Evolutionary conservation across 2,113 vertebrate genomes (phyloP).

Genomic region (Reinhardtius hippoglossoides): DNA sequence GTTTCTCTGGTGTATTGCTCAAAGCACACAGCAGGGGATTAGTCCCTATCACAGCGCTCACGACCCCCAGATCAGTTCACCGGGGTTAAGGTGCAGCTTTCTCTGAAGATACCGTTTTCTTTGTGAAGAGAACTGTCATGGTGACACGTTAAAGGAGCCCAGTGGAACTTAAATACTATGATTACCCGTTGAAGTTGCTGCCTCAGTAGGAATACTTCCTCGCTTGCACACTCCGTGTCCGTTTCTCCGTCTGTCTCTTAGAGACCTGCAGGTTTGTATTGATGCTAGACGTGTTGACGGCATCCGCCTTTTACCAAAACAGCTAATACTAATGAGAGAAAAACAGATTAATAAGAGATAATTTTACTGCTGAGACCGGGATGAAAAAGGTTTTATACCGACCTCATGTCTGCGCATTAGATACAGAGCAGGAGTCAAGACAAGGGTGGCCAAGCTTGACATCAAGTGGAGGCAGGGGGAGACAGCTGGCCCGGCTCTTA

Average conservation of each 20-base stretch:
- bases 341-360: too few relatives aligned
- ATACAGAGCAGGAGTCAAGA: background rate
- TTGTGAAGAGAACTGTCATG: constrained; percentile 55
- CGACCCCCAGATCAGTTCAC: constrained; percentile 74
- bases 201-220: constrained; percentile 61
- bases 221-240: constrained; percentile 15
- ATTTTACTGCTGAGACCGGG: background rate
- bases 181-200: constrained; percentile 76
- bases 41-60: constrained; percentile 72
- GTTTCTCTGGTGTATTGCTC: constrained; percentile 65
- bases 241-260: constrained; percentile 19
- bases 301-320: constrained; percentile 35
- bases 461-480: background rate
- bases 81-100: constrained; percentile 77
- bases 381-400: background rate
- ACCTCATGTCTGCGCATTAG: too few relatives aligned
- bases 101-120: constrained; percentile 67
- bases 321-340: too few relatives aligned
- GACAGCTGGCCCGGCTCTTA: background rate
- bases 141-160: constrained; percentile 62
- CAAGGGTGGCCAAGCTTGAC: background rate
- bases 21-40: constrained; percentile 72
- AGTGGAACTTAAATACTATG: constrained; percentile 69
- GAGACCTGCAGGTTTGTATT: constrained; percentile 16
- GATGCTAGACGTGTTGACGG: constrained; percentile 7